phyloP scores from a whole-genome alignment of 92 coral and sea anemone species.

The Palythoa heliodiscus region DNA sequence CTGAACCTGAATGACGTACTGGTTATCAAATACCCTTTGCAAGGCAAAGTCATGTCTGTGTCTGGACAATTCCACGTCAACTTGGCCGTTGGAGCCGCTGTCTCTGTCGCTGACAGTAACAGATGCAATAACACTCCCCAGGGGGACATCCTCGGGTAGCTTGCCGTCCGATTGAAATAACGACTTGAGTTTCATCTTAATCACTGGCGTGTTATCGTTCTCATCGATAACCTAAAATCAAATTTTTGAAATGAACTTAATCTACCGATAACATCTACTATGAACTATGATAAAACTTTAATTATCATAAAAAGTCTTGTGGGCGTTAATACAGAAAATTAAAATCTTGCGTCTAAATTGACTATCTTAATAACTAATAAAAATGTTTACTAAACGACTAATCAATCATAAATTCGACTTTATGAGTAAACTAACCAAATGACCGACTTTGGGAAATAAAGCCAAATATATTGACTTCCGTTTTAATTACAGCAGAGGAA shows the following conservation, averaged over 20 bases:
- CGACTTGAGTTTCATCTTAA: conserved; percentile 41
- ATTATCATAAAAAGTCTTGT: background rate
- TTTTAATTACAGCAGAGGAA: conserved; percentile 38
- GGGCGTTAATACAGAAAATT: background rate
- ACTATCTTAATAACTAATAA: background rate
- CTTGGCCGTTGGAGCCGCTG: conserved; percentile 70
- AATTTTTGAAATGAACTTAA: background rate
- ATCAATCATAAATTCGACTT: background rate
- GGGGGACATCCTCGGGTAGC: conserved; percentile 76
- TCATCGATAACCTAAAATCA: conserved; percentile 77
- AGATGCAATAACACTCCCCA: conserved; percentile 67
- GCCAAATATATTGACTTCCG: conserved; percentile 15
- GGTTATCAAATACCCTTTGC: conserved; percentile 53
- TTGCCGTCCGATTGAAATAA: conserved; percentile 55
- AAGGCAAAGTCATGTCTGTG: conserved; percentile 74
- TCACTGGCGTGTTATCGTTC: conserved; percentile 87
- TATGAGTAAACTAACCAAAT: background rate
- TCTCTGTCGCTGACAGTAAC: conserved; percentile 77
- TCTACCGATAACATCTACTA: conserved; percentile 15
- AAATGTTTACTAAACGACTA: background rate
- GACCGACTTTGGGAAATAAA: background rate
- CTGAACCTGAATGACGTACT: conserved; percentile 61
- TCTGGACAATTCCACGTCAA: conserved; percentile 60
- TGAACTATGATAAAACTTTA: background rate
- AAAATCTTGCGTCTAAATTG: background rate